These are phyloP conservation scores for Scaptodrosophila latifasciaeformis DNA, from an alignment of 2,888 invertebrate genomes.

Conservation along the genomic window DNA sequence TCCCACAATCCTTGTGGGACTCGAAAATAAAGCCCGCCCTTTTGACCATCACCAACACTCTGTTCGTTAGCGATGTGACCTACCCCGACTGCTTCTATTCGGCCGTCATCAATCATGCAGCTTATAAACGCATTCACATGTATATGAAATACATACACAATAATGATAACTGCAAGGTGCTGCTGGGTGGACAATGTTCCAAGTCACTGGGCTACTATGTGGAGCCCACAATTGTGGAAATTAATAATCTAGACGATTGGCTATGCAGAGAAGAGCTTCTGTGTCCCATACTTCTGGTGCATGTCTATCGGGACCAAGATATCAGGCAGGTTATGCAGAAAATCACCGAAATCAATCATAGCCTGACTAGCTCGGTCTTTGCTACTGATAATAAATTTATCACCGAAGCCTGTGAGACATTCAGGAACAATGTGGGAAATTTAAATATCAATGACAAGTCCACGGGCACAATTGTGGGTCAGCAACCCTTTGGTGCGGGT, in stretches of 20 bases:
- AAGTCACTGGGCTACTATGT: slow-evolving; percentile 90
- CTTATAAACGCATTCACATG: slow-evolving; percentile 88
- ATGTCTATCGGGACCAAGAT: slow-evolving; percentile 89
- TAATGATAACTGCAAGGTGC: slow-evolving; percentile 76
- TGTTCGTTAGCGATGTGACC: slow-evolving; percentile 89
- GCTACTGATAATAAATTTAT: slow-evolving; percentile 86
- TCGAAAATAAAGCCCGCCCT: slow-evolving; percentile 77
- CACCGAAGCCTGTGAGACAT: slow-evolving; percentile 82
- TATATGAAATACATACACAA: slow-evolving; percentile 88
- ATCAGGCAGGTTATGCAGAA: slow-evolving; percentile 81
- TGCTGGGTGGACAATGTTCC: slow-evolving; percentile 92
- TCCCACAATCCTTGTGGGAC: slow-evolving; percentile 89
- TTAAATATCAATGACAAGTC: slow-evolving; percentile 99
- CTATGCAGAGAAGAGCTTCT: slow-evolving; percentile 96
- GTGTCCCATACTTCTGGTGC: slow-evolving; percentile 92
- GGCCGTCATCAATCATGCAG: slow-evolving; percentile 96
- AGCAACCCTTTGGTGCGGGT: slow-evolving; percentile 98
- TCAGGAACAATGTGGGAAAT: slow-evolving; percentile 94
- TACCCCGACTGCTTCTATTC: slow-evolving; percentile 88
- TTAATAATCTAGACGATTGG: slow-evolving; percentile 87
- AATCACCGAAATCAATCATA: slow-evolving; percentile 86
- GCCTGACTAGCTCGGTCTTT: slow-evolving; percentile 95
- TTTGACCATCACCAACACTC: slow-evolving; percentile 79
- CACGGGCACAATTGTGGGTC: slow-evolving; percentile 97
- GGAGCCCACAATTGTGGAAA: slow-evolving; percentile 92